A percentile compares a stretch with the other conserved stretches of the same genome.
Conservation (phyloP, 2,888 invertebrate species). For the Heterodera filipjevi region DNA sequence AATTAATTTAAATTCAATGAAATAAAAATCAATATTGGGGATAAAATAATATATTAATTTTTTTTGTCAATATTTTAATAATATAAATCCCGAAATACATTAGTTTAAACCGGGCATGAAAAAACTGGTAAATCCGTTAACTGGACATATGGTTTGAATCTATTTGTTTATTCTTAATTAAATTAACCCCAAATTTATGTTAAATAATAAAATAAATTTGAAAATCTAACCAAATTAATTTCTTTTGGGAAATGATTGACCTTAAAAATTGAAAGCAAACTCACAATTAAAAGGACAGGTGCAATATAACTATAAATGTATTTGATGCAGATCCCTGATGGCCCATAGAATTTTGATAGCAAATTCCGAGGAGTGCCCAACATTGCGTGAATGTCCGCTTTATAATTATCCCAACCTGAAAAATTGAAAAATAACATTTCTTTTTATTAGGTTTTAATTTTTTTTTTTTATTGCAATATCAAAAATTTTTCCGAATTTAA, state of each 20-base stretch:
- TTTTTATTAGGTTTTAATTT: no score
- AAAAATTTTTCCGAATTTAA: conserved; percentile 20
- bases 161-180: no score
- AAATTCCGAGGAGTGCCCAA: conserved; percentile 43
- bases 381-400: conserved; percentile 48
- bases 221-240: not conserved
- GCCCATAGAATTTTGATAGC: conserved; percentile 34
- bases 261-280: no score
- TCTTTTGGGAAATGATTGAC: not conserved
- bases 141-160: no score
- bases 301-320: conserved; percentile 42
- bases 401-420: conserved; percentile 40
- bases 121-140: no score
- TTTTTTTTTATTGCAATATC: no score
- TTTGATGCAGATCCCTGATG: conserved; percentile 42
- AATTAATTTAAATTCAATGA: not conserved
- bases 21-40: not conserved
- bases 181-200: no score
- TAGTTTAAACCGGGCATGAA: no score
- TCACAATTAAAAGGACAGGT: conserved; percentile 18
- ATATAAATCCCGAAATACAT: no score
- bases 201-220: not conserved
- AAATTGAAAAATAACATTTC: no score
- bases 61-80: no score
- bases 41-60: not conserved